A percentile compares a stretch with the other conserved stretches of the same genome.
phyloP scores from a whole-genome alignment of 2,797 vertebrate species.

The Trachops cirrhosus region DNA sequence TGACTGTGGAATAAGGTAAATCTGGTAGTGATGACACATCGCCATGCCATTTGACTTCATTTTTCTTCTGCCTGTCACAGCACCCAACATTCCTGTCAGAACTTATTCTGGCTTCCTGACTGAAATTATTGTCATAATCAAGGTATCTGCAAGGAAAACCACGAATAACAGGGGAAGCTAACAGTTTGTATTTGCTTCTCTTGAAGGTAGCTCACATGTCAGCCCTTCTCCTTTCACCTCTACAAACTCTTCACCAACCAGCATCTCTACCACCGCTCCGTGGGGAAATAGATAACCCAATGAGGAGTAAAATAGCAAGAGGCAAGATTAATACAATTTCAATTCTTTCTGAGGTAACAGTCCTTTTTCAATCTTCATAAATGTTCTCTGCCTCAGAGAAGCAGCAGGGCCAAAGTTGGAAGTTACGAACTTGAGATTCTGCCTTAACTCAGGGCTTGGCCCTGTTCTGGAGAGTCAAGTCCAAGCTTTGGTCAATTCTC shows the following conservation, averaged over 20 bases:
- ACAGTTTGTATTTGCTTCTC: background rate
- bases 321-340: background rate
- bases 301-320: background rate
- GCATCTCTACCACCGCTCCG: background rate
- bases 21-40: slow-evolving; percentile 38
- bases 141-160: slow-evolving; percentile 30
- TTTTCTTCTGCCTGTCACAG: slow-evolving; percentile 50
- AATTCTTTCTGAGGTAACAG: background rate
- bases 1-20: slow-evolving; percentile 30
- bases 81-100: slow-evolving; percentile 49
- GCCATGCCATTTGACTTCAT: slow-evolving; percentile 49
- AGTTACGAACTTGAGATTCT: background rate
- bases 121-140: slow-evolving; percentile 59
- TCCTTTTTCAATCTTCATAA: background rate
- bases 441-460: background rate
- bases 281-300: background rate
- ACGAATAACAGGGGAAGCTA: slow-evolving; percentile 17
- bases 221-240: background rate
- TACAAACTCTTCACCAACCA: background rate
- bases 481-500: background rate
- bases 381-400: background rate
- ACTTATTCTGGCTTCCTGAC: slow-evolving; percentile 57
- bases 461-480: background rate
- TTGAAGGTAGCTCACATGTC: background rate
- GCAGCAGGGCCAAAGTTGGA: background rate